Evolutionary conservation across 2,113 vertebrate species (phyloP).

Genomic region (Xenopus laevis): DNA sequence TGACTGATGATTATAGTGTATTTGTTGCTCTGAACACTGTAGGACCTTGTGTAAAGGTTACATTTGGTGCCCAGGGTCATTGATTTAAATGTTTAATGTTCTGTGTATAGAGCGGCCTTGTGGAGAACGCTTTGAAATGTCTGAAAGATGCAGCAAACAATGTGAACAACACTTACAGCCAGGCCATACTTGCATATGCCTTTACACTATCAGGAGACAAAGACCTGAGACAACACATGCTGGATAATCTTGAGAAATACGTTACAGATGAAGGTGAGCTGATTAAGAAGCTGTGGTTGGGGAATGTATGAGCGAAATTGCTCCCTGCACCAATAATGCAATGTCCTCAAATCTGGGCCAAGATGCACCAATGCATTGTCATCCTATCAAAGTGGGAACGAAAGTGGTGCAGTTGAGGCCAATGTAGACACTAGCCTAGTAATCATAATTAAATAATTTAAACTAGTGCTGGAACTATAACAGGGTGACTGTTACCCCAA

Average conservation of each 20-base stretch:
- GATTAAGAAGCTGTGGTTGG: background rate
- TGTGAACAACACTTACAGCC: background rate
- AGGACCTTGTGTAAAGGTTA: too few relatives aligned
- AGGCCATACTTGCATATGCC: constrained; percentile 18
- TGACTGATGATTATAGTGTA: too few relatives aligned
- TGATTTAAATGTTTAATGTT: background rate
- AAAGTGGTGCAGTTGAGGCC: background rate
- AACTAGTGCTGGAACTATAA: too few relatives aligned
- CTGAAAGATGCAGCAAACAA: constrained; percentile 3
- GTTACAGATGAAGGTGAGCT: constrained; percentile 6
- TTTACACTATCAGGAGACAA: constrained; percentile 23
- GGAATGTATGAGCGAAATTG: background rate
- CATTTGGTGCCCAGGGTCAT: too few relatives aligned
- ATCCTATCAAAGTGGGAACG: background rate
- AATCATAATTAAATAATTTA: too few relatives aligned
- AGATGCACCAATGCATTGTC: too few relatives aligned
- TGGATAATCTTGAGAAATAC: constrained; percentile 2
- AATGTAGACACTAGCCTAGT: too few relatives aligned
- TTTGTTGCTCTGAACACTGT: too few relatives aligned
- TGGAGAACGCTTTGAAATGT: constrained; percentile 20
- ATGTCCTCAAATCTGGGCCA: too few relatives aligned
- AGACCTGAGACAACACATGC: background rate
- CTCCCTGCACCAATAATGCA: too few relatives aligned
- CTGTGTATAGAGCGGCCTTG: constrained; percentile 13
- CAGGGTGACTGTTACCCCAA: too few relatives aligned